Evolutionary conservation across 2,797 vertebrate genomes (phyloP).

Genomic region (Sarcophilus harrisii): DNA sequence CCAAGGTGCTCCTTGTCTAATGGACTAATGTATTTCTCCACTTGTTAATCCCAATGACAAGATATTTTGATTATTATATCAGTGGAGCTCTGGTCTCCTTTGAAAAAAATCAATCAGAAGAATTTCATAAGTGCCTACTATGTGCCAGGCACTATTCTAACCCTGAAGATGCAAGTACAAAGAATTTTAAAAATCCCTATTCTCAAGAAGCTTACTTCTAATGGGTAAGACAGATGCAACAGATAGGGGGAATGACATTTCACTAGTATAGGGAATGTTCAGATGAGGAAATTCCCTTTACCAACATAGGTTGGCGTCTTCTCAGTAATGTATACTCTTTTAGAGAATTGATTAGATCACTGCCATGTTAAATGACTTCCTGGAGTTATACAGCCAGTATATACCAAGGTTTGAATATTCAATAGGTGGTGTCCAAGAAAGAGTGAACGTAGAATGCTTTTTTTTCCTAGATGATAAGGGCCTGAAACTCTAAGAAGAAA

Average conservation of each 20-base stretch:
- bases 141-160: background rate
- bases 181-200: background rate
- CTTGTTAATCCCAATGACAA: background rate
- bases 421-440: background rate
- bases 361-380: background rate
- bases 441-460: background rate
- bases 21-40: background rate
- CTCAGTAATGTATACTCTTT: background rate
- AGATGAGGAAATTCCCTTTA: background rate
- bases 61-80: background rate
- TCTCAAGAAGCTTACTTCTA: background rate
- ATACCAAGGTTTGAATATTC: background rate
- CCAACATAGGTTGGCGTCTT: no score
- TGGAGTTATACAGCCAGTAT: background rate
- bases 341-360: background rate
- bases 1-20: background rate
- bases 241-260: background rate
- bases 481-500: background rate
- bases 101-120: background rate
- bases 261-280: background rate
- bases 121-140: background rate
- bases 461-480: background rate
- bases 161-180: background rate
- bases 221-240: background rate
- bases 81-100: background rate